These are phyloP conservation scores for Papilio demoleus DNA, from an alignment of 2,888 invertebrate species.

Conservation along the genomic window DNA sequence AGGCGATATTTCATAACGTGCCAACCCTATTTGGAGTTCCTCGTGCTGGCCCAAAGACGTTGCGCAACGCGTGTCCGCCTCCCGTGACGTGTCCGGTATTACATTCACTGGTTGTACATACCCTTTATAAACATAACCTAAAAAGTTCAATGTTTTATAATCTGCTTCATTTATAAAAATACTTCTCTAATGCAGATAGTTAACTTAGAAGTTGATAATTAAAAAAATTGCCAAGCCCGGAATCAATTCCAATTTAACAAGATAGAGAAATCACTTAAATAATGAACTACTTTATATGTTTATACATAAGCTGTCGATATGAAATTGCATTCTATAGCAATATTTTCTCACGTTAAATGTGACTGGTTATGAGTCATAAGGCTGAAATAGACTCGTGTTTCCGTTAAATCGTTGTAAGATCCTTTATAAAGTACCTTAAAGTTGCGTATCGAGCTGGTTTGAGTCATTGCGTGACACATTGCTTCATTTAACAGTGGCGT, in stretches of 20 bases:
- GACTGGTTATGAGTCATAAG: constrained; percentile 13
- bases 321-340: not conserved
- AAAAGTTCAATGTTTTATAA: not conserved
- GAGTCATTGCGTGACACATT: constrained; percentile 42
- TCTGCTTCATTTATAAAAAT: not conserved
- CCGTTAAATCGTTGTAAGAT: constrained; percentile 36
- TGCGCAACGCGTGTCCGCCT: constrained; percentile 61
- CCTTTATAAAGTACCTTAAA: constrained; percentile 32
- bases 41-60: constrained; percentile 46
- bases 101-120: constrained; percentile 35
- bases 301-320: not conserved
- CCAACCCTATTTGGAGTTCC: constrained; percentile 23
- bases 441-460: constrained; percentile 34
- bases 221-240: not conserved
- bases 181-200: no score
- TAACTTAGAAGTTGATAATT: no score
- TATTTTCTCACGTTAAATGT: constrained; percentile 18
- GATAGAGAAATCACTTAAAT: no score
- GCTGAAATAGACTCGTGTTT: constrained; percentile 26
- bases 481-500: constrained; percentile 38
- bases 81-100: constrained; percentile 58
- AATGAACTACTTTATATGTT: not conserved
- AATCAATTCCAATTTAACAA: not conserved
- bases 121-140: not conserved
- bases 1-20: constrained; percentile 30